Conservation (phyloP, 1,140 invertebrate species). For the Planococcus citri region DNA sequence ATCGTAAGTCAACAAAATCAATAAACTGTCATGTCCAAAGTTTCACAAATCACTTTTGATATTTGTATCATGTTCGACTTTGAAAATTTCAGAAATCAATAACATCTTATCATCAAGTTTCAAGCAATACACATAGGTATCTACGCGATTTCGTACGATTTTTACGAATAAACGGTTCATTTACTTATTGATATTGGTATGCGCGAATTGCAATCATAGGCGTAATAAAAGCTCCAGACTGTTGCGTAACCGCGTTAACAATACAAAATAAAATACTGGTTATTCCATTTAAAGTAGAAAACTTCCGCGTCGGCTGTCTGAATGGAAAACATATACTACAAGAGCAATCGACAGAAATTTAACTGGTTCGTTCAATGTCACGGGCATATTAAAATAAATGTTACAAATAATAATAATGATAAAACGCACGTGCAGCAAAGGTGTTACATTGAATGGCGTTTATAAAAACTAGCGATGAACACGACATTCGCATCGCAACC, state of each 20-base stretch:
- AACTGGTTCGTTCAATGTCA: conserved; percentile 6
- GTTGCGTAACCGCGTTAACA: background rate
- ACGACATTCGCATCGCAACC: background rate
- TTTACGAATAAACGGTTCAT: too few species aligned
- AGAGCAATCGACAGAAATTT: background rate
- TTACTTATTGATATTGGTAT: too few species aligned
- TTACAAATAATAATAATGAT: background rate
- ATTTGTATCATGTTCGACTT: too few species aligned
- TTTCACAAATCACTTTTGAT: too few species aligned
- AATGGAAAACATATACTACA: background rate
- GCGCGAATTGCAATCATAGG: background rate
- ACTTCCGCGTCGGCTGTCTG: conserved; percentile 4
- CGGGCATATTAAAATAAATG: background rate
- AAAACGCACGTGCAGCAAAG: background rate
- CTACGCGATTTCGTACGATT: too few species aligned
- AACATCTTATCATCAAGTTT: too few species aligned
- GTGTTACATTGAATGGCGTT: background rate
- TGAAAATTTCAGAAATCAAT: too few species aligned
- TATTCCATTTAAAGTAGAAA: background rate
- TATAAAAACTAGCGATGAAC: background rate
- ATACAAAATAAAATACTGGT: conserved; percentile 8
- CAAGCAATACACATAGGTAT: too few species aligned
- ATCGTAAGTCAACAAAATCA: too few species aligned
- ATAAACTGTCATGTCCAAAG: too few species aligned
- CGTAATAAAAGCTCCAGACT: background rate